Evolutionary conservation across 2,113 vertebrate genomes (phyloP), one percentile per base, ranked within the genome.

Genomic region (Oenanthe melanoleuca): DNA sequence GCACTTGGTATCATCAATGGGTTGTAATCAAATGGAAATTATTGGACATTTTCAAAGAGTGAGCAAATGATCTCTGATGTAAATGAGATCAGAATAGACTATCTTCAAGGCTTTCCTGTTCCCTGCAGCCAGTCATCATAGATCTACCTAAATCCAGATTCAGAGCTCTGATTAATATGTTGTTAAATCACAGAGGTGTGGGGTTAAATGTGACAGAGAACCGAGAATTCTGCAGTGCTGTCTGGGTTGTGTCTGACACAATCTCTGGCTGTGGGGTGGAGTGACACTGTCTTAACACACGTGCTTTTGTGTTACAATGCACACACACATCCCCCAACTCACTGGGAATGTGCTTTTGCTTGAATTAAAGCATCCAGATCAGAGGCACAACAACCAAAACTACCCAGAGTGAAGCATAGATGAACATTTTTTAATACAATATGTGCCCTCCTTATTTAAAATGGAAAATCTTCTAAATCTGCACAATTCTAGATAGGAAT

Each of bases 181-280:
- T 55, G 29, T 71, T 60, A 44, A 69, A 22, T 82, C 12, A 28
- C 19, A 3, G 3, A 23, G 12, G 14, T 65, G 33, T 71, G 44
- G 28, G 25, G 22, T 60, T 28, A 24, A 10, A 71, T 71, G 13
- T 24, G 40, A 19, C 12, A 28, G 28, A 80, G 28, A 60, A n/a
- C 10, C 0, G 0, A 49, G 44, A 34, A 4, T 2, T 2, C 8
- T 24, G 38, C 47, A 40, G 26, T 5, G 1, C n/a, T 38, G 24
- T 73, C 49, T 57, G 74, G 20, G 33, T 38, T 72, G 26, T 57
- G 55, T 52, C 31, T 2, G 4, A 3, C 25, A 3, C 1, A 1
- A 28, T 33, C 45, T 52, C 26, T 52, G 55, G 26, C 69, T 90
- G 38, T 49, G 49, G 9, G 23, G 2, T 31, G 12, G 26, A 11